Base-by-base conservation (phyloP, 2,888 invertebrate species). In the Hypsopygia costalis region DNA sequence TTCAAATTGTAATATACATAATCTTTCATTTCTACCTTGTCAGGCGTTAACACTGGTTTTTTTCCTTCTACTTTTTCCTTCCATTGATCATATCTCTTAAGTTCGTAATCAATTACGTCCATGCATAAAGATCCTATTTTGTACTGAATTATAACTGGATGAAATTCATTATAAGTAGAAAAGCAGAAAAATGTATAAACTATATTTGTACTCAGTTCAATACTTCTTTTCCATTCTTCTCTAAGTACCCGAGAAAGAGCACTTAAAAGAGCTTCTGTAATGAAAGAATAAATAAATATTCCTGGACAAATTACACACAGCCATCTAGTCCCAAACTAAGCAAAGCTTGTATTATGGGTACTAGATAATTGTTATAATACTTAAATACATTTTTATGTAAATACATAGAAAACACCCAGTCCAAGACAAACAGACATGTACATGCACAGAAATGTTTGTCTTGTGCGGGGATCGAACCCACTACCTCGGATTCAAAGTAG, bases 181-280 rank as follows among this genome's bases (percentile, higher is more conserved):
- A 99, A 98, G 74, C 98, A 98, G 77, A 98, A 97, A 87, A 99
- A 99, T 62, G 97, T 96, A 75, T 97, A 97, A 51, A 98, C 95
- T 69, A 99, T 96, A 81, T 98, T 98, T 57, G 97, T 98, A 58
- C 98, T 97, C 44, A 99, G 86, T 75, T 99, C 98, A 64, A 98
- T 94, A 76, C 97, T 98, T 71, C 96, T 94, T 80, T 96, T 96
- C 96, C 98, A 99, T 85, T 99, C 99, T 89, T 99, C 99, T 53
- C 98, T 92, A 40, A 99, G 89, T 22, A 99, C 98, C 69, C 99
- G 91, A 7, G 98, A 96, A 58, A 99, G 90, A 29, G 98, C 99
- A 86, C 98, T 98, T 36, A 99, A 90, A 40, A 98, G 92, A 29
- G 97, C 97, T 88, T 99, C 96, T 95, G 82, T 40, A 55, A 91